Conservation (phyloP, 2,113 vertebrate species). For the Trematocara unimaculatum region DNA sequence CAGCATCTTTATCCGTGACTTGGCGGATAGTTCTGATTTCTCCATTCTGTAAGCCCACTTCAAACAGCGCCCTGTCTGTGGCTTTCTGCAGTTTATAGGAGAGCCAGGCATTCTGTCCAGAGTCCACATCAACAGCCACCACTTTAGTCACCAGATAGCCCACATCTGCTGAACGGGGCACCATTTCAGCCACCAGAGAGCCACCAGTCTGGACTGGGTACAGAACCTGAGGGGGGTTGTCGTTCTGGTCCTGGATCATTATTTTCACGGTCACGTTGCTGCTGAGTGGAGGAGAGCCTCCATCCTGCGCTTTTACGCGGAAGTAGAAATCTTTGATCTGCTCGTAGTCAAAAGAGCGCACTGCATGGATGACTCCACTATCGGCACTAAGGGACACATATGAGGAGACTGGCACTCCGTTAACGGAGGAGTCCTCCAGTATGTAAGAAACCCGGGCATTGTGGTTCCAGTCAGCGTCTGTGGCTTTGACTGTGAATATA, state of each 20-base stretch:
- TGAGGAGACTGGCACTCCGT: not conserved
- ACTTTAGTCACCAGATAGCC: not conserved
- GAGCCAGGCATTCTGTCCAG: not conserved
- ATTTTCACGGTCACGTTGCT: slow-evolving; percentile 39
- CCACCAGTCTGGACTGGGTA: not conserved
- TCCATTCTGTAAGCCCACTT: too few species aligned
- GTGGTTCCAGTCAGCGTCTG: slow-evolving; percentile 41
- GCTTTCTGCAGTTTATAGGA: too few species aligned
- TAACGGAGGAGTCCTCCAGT: slow-evolving; percentile 17
- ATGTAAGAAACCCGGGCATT: slow-evolving; percentile 32
- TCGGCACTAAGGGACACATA: slow-evolving; percentile 33
- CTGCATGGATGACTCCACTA: slow-evolving; percentile 26
- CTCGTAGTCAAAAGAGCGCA: slow-evolving; percentile 51
- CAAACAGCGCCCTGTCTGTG: too few species aligned
- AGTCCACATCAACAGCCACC: not conserved
- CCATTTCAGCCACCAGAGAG: not conserved
- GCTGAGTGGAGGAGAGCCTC: slow-evolving; percentile 19
- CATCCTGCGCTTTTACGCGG: slow-evolving; percentile 3
- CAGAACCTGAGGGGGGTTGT: not conserved
- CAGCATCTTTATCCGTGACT: too few species aligned
- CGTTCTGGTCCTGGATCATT: fast-evolving
- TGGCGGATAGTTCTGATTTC: too few species aligned
- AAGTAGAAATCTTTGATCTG: slow-evolving; percentile 37
- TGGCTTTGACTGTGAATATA: slow-evolving; percentile 30
- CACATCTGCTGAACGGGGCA: not conserved